Evolutionary conservation across 2,113 vertebrate genomes (phyloP).

Genomic region (Halichoerus grypus): DNA sequence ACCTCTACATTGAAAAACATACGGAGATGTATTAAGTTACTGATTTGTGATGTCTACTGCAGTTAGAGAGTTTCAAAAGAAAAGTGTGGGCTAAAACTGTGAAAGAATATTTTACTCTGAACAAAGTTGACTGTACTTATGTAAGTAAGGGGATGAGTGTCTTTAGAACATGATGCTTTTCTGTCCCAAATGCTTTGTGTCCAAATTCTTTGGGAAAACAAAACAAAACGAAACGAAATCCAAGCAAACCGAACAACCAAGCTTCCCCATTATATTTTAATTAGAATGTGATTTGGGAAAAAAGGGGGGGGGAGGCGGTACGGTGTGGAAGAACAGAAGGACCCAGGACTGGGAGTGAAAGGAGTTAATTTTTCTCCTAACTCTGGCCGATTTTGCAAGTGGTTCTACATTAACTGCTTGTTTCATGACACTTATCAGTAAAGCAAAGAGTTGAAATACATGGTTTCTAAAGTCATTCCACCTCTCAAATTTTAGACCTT

Average conservation of each 20-base stretch:
- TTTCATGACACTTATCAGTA: not conserved
- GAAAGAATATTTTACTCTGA: not conserved
- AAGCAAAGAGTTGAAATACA: not conserved
- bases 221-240: too few relatives aligned
- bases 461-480: not conserved
- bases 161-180: slow-evolving; percentile 34
- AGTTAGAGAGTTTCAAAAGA: not conserved
- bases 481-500: not conserved
- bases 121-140: not conserved
- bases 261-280: not conserved
- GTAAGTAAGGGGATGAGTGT: not conserved
- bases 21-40: not conserved
- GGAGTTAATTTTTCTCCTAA: not conserved
- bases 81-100: not conserved
- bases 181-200: not conserved
- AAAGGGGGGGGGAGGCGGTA: not conserved
- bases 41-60: not conserved
- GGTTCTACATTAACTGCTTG: not conserved
- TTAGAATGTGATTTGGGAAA: not conserved
- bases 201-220: not conserved
- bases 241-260: not conserved
- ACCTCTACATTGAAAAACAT: not conserved
- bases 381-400: not conserved
- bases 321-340: not conserved
- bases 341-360: not conserved